phyloP scores from a whole-genome alignment of 2,888 invertebrate species.

The Timema cristinae region DNA sequence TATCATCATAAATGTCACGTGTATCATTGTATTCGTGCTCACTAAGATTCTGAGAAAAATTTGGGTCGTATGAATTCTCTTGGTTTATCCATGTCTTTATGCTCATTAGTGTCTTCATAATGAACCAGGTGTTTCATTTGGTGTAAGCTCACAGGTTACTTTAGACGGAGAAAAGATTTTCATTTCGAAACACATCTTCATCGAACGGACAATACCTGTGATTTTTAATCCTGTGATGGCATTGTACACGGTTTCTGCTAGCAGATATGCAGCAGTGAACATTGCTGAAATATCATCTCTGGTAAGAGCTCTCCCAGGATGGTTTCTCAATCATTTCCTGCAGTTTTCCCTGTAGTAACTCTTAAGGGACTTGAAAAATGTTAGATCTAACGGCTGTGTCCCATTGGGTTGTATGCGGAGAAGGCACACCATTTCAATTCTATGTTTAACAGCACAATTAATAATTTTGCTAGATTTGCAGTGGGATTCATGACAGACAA shows the following conservation, averaged over 20 bases:
- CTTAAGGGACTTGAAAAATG: slow-evolving; percentile 1
- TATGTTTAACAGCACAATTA: slow-evolving; percentile 11
- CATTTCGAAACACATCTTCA: background rate
- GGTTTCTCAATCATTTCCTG: background rate
- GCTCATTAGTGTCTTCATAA: background rate
- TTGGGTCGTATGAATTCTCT: slow-evolving; percentile 9
- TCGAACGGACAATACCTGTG: slow-evolving; percentile 1
- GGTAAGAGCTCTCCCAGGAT: slow-evolving; percentile 3
- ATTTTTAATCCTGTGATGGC: slow-evolving; percentile 6
- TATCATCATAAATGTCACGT: background rate
- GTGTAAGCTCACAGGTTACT: background rate
- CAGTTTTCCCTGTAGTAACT: background rate
- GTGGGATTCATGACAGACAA: slow-evolving; percentile 6
- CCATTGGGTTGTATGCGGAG: slow-evolving; percentile 3
- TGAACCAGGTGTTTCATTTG: slow-evolving; percentile 3
- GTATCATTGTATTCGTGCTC: background rate
- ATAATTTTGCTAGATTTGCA: slow-evolving; percentile 7
- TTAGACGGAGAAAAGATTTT: slow-evolving; percentile 12
- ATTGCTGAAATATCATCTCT: slow-evolving; percentile 11
- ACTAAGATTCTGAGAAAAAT: background rate
- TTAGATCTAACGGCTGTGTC: slow-evolving; percentile 9
- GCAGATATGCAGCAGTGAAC: slow-evolving; percentile 2
- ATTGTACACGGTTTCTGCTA: background rate
- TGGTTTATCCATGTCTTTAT: slow-evolving; percentile 6
- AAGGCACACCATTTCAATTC: slow-evolving; percentile 14